Conservation (phyloP, 2,113 vertebrate species). For the Sylvietta virens region DNA sequence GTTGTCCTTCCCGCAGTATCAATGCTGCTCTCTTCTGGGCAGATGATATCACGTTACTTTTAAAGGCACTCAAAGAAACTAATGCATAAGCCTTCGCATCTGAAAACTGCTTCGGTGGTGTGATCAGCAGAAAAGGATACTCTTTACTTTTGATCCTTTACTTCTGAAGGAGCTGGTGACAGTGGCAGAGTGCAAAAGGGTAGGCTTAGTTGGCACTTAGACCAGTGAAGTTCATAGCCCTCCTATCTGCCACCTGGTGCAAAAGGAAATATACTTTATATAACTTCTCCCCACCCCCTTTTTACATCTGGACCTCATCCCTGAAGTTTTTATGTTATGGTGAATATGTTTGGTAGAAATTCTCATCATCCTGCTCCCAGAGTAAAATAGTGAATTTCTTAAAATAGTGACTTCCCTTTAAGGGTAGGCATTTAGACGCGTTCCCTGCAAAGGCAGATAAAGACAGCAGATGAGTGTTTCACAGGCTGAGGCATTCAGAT, state of each 20-base stretch:
- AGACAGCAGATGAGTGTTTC: not conserved
- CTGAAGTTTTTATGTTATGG: not conserved
- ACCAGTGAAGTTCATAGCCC: not conserved
- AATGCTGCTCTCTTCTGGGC: conserved; percentile 37
- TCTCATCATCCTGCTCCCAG: not conserved
- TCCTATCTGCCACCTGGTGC: not conserved
- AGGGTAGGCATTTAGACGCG: conserved; percentile 4
- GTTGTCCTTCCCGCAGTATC: not conserved
- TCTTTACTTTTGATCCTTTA: not conserved
- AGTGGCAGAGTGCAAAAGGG: not conserved
- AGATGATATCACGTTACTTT: not conserved
- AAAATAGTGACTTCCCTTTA: conserved; percentile 51
- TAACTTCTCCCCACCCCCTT: not conserved
- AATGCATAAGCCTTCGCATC: not conserved
- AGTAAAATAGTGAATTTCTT: not conserved
- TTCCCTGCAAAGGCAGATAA: conserved; percentile 6
- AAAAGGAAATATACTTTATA: not conserved
- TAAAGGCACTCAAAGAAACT: not conserved
- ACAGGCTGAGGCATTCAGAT: not conserved
- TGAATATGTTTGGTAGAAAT: not conserved
- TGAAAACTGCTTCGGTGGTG: not conserved
- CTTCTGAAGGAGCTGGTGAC: not conserved
- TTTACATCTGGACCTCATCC: not conserved
- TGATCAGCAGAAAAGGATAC: not conserved
- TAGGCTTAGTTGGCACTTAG: fast-evolving